Evolutionary conservation across 2,888 invertebrate genomes (phyloP), one percentile per base, ranked within the genome.

Genomic region (Campaea margaritaria): DNA sequence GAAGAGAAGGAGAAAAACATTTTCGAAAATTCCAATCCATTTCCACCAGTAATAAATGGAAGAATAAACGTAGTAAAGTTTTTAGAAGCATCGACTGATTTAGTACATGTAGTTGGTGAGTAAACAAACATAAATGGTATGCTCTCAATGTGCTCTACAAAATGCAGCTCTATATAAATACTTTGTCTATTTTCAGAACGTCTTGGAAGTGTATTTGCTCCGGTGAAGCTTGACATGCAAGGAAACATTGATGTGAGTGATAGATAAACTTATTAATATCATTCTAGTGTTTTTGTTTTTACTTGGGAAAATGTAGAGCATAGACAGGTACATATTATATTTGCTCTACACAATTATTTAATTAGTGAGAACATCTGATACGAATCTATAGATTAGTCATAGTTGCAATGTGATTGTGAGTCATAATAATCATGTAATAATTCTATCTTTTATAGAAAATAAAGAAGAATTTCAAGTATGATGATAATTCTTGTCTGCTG

Each of bases 171-270:
- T 7, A 31, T 31, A 31, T 31, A 31, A 9, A 9, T 31, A 31
- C 12, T 46, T 48, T 36, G 49, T 46, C 52, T 69, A 58, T 68
- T 93, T 93, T 67, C 91, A 96, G 96, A 96, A 75, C 93, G 94
- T 69, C 94, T 96, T 78, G 96, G 96, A 50, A 95, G 94, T 83
- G 87, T 95, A 13, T 96, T 96, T 83, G 91, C 94, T 45, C 96
- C 96, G 27, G 95, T 96, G 41, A 95, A 94, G 73, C 94, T 93
- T 83, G 96, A 97, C 76, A 95, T 97, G 94, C 94, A 94, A 86
- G 95, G 95, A 72, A 96, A 96, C 84, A 94, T 96, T 69, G 93
- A 94, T 81, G 96, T 96, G 89, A 93, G 93, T 44, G 27, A 28
- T 34, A 48, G 45, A 39, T 21, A 16, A 27, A 54, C 49, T 49